Conservation (phyloP, 2,888 invertebrate genomes). For the Phyto melanocephala region DNA sequence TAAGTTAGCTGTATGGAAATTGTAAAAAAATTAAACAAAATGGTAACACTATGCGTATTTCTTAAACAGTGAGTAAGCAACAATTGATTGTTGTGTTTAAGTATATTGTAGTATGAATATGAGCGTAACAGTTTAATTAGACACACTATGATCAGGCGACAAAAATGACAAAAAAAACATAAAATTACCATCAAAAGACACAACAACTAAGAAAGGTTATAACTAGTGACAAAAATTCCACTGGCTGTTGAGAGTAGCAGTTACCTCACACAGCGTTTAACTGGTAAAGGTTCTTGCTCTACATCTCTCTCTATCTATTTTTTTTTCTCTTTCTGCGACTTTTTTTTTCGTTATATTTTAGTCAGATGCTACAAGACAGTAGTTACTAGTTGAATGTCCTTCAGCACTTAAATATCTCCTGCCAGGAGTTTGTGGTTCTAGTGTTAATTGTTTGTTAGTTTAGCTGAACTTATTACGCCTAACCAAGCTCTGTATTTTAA, state of each 20-base stretch:
- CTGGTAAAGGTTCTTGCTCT: background rate
- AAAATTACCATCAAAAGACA: slow-evolving; percentile 4
- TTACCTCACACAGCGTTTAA: slow-evolving; percentile 46
- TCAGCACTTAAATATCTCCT: slow-evolving; percentile 22
- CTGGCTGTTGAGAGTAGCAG: background rate
- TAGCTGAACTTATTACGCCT: slow-evolving; percentile 55
- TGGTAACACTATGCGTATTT: no score
- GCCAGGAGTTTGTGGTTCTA: slow-evolving; percentile 63
- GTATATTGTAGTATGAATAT: no score
- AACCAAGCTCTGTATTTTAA: slow-evolving; percentile 20
- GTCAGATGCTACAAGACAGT: background rate
- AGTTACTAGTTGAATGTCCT: slow-evolving; percentile 17
- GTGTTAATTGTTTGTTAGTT: slow-evolving; percentile 67
- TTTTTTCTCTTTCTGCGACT: background rate
- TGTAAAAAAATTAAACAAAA: no score
- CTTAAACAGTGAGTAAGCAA: no score
- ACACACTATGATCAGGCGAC: slow-evolving; percentile 54
- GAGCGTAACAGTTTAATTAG: slow-evolving; percentile 64
- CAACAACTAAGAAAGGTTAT: background rate
- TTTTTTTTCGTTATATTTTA: background rate
- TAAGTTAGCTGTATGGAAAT: no score
- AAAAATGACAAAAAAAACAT: slow-evolving; percentile 32
- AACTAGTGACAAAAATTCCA: background rate
- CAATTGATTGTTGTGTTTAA: slow-evolving; percentile 27
- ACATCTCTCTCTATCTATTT: background rate